Evolutionary conservation across 2,113 vertebrate species (phyloP).

Genomic region (Fregetta grallaria): DNA sequence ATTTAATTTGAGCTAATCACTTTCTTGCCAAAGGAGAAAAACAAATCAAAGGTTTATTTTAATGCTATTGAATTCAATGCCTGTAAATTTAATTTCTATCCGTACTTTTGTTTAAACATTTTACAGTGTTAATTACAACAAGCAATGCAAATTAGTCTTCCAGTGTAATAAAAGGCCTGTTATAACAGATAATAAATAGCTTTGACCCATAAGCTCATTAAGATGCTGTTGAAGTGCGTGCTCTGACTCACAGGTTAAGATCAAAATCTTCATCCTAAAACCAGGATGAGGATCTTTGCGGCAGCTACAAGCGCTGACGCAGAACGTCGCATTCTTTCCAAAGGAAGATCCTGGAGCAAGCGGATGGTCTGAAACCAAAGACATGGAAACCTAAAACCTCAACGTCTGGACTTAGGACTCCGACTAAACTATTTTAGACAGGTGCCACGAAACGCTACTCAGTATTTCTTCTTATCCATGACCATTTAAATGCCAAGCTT

Average conservation of each 20-base stretch:
- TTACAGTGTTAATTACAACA: slow-evolving; percentile 46
- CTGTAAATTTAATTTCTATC: slow-evolving; percentile 56
- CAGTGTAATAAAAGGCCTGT: slow-evolving; percentile 35
- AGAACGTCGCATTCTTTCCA: slow-evolving; percentile 15
- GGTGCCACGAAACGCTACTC: accelerated
- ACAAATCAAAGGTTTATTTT: slow-evolving; percentile 52
- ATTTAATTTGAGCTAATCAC: slow-evolving; percentile 56
- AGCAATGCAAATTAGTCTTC: slow-evolving; percentile 44
- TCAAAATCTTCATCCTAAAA: not conserved
- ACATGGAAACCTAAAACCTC: not conserved
- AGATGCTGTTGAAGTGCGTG: not conserved
- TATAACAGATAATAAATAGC: slow-evolving; percentile 36
- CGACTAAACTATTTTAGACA: not conserved
- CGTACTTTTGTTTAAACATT: slow-evolving; percentile 55
- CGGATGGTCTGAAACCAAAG: not conserved
- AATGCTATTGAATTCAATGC: slow-evolving; percentile 18
- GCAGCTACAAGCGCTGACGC: not conserved
- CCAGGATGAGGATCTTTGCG: not conserved
- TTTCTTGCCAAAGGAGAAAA: slow-evolving; percentile 63
- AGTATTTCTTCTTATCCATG: accelerated
- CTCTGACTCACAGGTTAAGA: slow-evolving; percentile 36
- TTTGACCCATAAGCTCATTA: slow-evolving; percentile 6
- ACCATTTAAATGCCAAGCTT: not conserved
- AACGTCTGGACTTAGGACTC: not conserved
- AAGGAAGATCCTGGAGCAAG: slow-evolving; percentile 9